These are phyloP conservation scores for Ardeotis arabs DNA, from an alignment of 2,113 vertebrate genomes.

Conservation along the genomic window DNA sequence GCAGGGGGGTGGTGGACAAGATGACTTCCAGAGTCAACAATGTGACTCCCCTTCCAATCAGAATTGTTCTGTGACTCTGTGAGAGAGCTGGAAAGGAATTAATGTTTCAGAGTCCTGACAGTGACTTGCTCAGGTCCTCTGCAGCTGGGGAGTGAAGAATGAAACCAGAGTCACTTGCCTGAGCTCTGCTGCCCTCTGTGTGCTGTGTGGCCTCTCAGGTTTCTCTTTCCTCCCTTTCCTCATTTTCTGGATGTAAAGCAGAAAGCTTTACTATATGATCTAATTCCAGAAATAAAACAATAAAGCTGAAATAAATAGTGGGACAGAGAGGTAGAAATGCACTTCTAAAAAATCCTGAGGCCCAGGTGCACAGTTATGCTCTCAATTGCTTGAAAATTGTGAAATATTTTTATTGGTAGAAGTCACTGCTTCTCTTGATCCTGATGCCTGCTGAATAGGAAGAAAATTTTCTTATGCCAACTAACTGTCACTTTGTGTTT, in stretches of 20 bases:
- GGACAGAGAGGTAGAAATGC: background rate
- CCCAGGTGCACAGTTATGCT: background rate
- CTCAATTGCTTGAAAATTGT: constrained; percentile 24
- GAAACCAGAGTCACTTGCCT: background rate
- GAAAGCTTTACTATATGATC: background rate
- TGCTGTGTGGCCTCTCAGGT: background rate
- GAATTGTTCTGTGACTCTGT: background rate
- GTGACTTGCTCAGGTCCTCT: background rate
- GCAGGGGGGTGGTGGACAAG: background rate
- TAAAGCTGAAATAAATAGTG: constrained; percentile 6
- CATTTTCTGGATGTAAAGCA: background rate
- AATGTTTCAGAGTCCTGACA: background rate
- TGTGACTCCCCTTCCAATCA: background rate
- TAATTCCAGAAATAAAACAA: background rate
- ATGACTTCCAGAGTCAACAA: background rate
- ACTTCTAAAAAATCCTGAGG: constrained; percentile 14
- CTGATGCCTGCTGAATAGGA: constrained; percentile 23
- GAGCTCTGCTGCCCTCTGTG: background rate
- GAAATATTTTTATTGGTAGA: constrained; percentile 47
- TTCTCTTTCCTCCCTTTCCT: background rate
- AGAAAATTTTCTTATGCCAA: background rate
- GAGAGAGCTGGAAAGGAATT: background rate
- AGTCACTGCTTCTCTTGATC: constrained; percentile 4
- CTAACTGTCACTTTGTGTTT: constrained; percentile 50
- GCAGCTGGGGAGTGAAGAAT: background rate